Conservation (phyloP, 2,113 vertebrate genomes). For the Hippolais icterina region DNA sequence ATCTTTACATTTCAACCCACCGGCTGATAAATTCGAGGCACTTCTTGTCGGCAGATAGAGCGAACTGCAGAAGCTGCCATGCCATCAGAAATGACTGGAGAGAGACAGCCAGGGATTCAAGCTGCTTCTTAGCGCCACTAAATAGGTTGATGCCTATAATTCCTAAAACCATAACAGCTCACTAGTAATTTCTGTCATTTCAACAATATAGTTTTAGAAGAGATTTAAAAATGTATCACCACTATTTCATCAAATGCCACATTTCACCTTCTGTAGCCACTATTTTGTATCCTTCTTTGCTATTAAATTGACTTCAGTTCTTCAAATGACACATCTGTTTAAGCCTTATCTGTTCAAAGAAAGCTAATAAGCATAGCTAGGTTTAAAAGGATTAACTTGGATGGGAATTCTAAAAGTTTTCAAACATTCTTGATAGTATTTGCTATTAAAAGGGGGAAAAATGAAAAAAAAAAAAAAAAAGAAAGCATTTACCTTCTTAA, state of each 20-base stretch:
- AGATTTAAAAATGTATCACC: slow-evolving; percentile 73
- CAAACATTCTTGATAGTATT: slow-evolving; percentile 67
- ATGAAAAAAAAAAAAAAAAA: neutral
- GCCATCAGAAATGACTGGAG: slow-evolving; percentile 66
- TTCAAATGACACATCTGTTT: slow-evolving; percentile 74
- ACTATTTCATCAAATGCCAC: slow-evolving; percentile 73
- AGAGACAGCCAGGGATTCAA: slow-evolving; percentile 69
- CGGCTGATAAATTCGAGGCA: slow-evolving; percentile 56
- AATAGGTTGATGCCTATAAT: slow-evolving; percentile 75
- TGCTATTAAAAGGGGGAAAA: slow-evolving; percentile 29
- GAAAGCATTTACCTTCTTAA: slow-evolving; percentile 53
- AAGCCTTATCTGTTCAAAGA: slow-evolving; percentile 75
- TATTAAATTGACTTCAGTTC: slow-evolving; percentile 72
- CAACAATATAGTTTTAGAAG: slow-evolving; percentile 73
- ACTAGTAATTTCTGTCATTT: slow-evolving; percentile 74
- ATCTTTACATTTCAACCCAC: slow-evolving; percentile 66
- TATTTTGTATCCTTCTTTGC: slow-evolving; percentile 71
- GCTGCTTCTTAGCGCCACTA: slow-evolving; percentile 69
- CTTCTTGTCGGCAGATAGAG: slow-evolving; percentile 43
- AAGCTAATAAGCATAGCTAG: slow-evolving; percentile 75
- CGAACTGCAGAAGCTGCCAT: slow-evolving; percentile 45
- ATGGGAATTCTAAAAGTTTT: slow-evolving; percentile 73
- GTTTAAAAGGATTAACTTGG: slow-evolving; percentile 75
- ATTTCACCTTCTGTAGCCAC: slow-evolving; percentile 73
- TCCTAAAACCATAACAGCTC: slow-evolving; percentile 74